These are phyloP conservation scores for Machaerirhynchus nigripectus DNA, from an alignment of 2,113 vertebrate genomes.

Conservation along the genomic window DNA sequence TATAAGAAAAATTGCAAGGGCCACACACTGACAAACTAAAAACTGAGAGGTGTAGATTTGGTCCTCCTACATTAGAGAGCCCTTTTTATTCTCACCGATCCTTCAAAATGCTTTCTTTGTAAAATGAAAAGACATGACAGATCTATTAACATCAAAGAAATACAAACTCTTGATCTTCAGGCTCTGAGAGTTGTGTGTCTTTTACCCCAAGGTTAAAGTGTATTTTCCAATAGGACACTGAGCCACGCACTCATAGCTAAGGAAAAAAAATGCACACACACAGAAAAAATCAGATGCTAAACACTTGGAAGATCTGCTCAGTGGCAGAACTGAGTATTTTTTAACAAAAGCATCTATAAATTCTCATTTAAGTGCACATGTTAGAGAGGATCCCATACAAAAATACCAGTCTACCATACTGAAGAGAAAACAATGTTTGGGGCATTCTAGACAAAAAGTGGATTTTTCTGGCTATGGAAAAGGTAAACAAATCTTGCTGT, in stretches of 20 bases:
- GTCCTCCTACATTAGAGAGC: background rate
- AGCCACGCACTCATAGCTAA: background rate
- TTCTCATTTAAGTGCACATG: background rate
- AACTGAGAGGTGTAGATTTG: background rate
- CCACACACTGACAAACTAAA: background rate
- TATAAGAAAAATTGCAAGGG: background rate
- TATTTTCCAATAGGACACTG: background rate
- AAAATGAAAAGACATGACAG: background rate
- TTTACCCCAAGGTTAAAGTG: background rate
- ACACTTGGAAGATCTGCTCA: background rate
- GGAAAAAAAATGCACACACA: background rate
- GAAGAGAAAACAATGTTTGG: background rate
- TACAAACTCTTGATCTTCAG: background rate
- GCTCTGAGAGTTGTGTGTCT: background rate
- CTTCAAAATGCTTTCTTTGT: background rate
- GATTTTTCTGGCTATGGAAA: background rate
- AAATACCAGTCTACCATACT: background rate
- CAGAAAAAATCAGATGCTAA: background rate
- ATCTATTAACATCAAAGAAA: conserved; percentile 9
- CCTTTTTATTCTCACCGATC: background rate
- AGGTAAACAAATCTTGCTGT: background rate
- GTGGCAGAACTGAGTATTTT: background rate
- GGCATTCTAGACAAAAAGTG: background rate
- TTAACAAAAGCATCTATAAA: background rate
- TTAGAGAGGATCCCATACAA: background rate